A percentile compares a stretch with the other conserved stretches of the same genome.
phyloP scores from a whole-genome alignment of 2,113 vertebrate genomes.

The Anthoscopus minutus region DNA sequence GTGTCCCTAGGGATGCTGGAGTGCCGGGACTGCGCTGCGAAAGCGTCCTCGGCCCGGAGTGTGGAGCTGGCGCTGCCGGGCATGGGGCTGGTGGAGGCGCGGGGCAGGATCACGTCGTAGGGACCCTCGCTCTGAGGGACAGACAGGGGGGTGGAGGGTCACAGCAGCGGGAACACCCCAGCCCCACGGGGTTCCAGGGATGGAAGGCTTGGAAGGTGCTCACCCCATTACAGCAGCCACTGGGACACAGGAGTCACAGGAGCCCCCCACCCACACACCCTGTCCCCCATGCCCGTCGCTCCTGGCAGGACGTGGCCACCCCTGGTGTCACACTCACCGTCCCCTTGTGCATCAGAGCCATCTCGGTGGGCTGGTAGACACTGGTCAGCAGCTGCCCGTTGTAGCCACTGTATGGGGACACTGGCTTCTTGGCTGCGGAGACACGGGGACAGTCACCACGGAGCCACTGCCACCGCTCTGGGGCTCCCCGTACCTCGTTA shows the following conservation, averaged over 20 bases:
- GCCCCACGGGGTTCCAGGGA: accelerated
- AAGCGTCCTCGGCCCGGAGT: conserved; percentile 64
- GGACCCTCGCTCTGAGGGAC: conserved; percentile 56
- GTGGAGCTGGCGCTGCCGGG: conserved; percentile 75
- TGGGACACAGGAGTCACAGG: not conserved
- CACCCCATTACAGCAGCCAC: not conserved
- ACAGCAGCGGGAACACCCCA: not conserved
- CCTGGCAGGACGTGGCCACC: not conserved
- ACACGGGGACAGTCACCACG: not conserved
- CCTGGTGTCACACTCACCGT: conserved; percentile 54
- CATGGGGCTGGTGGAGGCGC: conserved; percentile 75
- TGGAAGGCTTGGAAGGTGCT: not conserved
- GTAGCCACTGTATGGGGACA: conserved; percentile 92
- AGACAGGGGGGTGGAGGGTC: not conserved
- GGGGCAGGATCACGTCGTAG: conserved; percentile 81
- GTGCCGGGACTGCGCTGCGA: conserved; percentile 39
- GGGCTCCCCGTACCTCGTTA: not conserved
- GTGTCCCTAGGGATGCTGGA: conserved; percentile 7
- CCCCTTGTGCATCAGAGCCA: conserved; percentile 87
- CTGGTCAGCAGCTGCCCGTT: conserved; percentile 85
- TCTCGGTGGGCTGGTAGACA: conserved; percentile 94
- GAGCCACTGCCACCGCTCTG: not conserved
- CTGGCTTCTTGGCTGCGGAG: conserved; percentile 76
- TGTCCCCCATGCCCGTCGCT: accelerated
- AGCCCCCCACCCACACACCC: too few relatives aligned